These are phyloP conservation scores for Clarias laeviceps DNA, from an alignment of 2,797 vertebrate genomes.

Conservation along the genomic window DNA sequence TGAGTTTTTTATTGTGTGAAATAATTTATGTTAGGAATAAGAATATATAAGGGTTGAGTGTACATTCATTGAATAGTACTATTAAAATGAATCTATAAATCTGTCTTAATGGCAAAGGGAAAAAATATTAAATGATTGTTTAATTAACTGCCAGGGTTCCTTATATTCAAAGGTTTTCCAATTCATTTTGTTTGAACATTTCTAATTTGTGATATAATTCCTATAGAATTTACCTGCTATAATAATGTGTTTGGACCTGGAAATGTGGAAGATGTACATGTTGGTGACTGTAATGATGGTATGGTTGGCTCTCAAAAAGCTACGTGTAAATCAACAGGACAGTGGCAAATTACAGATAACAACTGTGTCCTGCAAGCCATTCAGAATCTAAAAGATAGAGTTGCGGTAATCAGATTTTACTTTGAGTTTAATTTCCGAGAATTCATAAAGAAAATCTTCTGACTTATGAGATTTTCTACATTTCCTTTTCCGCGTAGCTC, in stretches of 20 bases:
- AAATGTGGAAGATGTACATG: not conserved
- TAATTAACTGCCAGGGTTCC: not conserved
- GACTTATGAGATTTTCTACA: not conserved
- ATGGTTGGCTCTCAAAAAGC: slow-evolving; percentile 26
- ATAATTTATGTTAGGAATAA: not conserved
- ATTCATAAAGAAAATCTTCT: too few relatives aligned
- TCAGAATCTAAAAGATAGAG: slow-evolving; percentile 8
- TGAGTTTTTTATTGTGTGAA: too few relatives aligned
- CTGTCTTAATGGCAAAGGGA: not conserved
- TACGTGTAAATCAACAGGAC: slow-evolving; percentile 20
- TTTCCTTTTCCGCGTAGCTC: slow-evolving; percentile 49
- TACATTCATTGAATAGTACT: not conserved
- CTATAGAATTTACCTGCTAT: slow-evolving; percentile 8
- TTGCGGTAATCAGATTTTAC: slow-evolving; percentile 1
- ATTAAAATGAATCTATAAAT: not conserved
- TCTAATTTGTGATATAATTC: not conserved
- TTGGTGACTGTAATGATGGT: slow-evolving; percentile 23
- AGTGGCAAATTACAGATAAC: slow-evolving; percentile 1
- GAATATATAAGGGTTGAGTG: not conserved
- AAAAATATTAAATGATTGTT: not conserved
- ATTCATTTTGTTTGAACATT: not conserved
- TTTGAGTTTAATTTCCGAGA: not conserved
- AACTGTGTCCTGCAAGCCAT: slow-evolving; percentile 30
- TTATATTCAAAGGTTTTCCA: not conserved
- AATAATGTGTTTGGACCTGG: slow-evolving; percentile 25